These are phyloP conservation scores for Callorhinus ursinus DNA, from an alignment of 2,113 vertebrate species.

Conservation along the genomic window DNA sequence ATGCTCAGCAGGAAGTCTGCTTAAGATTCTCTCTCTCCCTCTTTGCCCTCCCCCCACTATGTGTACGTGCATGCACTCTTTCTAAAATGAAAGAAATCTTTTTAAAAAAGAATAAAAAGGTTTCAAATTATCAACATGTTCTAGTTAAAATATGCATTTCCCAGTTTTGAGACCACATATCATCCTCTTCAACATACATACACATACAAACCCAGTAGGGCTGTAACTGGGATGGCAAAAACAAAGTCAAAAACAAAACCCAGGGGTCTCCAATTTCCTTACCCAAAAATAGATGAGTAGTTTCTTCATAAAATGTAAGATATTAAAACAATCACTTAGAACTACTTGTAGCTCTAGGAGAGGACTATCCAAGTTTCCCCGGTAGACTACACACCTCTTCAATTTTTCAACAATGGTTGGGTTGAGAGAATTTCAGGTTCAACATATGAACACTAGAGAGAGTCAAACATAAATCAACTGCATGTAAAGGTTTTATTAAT, in stretches of 20 bases:
- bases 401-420: not conserved
- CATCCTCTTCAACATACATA: not conserved
- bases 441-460: not conserved
- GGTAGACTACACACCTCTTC: no score
- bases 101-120: not conserved
- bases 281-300: not conserved
- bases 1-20: not conserved
- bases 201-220: not conserved
- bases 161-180: not conserved
- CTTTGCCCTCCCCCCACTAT: not conserved
- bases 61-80: accelerated
- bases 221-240: not conserved
- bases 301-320: not conserved
- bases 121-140: not conserved
- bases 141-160: not conserved
- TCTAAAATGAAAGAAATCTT: not conserved
- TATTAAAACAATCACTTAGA: not conserved
- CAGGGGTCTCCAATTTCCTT: not conserved
- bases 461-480: not conserved
- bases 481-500: not conserved
- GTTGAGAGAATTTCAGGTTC: not conserved
- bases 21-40: not conserved
- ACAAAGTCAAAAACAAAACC: not conserved
- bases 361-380: not conserved
- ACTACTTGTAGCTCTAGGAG: not conserved